phyloP scores from a whole-genome alignment of 1,140 invertebrate species.

The Subanguina moxae region DNA sequence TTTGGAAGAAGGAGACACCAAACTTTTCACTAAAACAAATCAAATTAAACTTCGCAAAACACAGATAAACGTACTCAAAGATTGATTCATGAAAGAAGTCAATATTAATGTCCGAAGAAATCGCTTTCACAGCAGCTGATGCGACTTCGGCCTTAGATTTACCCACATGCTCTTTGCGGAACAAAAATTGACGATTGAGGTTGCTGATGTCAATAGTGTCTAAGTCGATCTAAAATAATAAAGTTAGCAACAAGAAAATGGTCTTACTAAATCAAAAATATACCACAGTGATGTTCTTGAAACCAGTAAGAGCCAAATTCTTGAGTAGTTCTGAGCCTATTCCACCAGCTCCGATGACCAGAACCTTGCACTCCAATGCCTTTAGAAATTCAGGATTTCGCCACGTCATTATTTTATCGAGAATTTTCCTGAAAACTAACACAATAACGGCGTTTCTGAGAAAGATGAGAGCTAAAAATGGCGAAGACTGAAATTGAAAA shows the following conservation, averaged over 20 bases:
- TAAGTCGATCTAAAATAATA: constrained; percentile 82
- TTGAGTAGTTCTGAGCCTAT: constrained; percentile 98
- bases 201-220: constrained; percentile 99
- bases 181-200: constrained; percentile 94
- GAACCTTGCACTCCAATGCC: constrained; percentile 60
- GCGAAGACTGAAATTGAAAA: too few relatives aligned
- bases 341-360: constrained; percentile 95
- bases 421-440: too few relatives aligned
- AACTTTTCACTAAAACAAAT: constrained; percentile 72
- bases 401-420: constrained; percentile 2
- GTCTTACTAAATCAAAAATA: background rate
- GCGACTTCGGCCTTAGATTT: constrained; percentile 83
- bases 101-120: constrained; percentile 78
- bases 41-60: constrained; percentile 6
- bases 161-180: constrained; percentile 93
- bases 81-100: constrained; percentile 86
- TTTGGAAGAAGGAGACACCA: constrained; percentile 83
- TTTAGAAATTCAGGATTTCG: constrained; percentile 12
- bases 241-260: constrained; percentile 10
- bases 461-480: too few relatives aligned
- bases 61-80: constrained; percentile 67
- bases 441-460: too few relatives aligned
- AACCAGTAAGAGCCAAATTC: constrained; percentile 90
- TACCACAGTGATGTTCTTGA: constrained; percentile 88
- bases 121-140: constrained; percentile 77